phyloP scores from a whole-genome alignment of 1,140 invertebrate species.

The Pararge aegeria region DNA sequence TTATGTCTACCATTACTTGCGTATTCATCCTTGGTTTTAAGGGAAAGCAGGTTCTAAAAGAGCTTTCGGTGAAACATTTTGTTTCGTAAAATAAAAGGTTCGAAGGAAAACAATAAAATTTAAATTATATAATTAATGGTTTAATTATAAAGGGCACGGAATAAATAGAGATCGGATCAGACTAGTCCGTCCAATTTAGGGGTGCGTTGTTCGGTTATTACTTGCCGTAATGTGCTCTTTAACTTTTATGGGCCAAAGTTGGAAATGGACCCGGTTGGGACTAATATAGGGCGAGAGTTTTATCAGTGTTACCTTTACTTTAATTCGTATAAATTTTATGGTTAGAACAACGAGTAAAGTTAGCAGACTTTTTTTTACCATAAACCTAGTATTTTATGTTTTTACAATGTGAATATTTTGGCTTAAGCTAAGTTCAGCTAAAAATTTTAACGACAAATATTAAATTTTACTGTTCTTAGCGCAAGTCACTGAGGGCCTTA shows the following conservation, averaged over 20 bases:
- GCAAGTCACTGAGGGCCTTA: too few species aligned
- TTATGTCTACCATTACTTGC: too few species aligned
- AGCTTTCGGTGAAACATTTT: too few species aligned
- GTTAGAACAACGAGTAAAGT: conserved; percentile 4
- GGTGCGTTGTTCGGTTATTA: conserved; percentile 59
- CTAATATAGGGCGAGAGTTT: conserved; percentile 60
- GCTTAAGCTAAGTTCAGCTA: too few species aligned
- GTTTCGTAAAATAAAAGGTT: too few species aligned
- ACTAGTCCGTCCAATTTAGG: conserved; percentile 51
- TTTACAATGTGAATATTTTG: background rate
- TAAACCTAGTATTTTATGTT: too few species aligned
- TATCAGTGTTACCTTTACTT: conserved; percentile 43
- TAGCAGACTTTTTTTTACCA: background rate
- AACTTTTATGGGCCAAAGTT: conserved; percentile 70
- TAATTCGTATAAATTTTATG: conserved; percentile 27
- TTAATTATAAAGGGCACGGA: conserved; percentile 31
- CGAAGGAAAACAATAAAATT: background rate
- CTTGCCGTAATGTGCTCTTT: conserved; percentile 69
- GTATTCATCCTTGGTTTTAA: too few species aligned
- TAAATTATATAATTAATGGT: conserved; percentile 23
- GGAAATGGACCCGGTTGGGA: conserved; percentile 45
- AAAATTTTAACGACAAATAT: too few species aligned
- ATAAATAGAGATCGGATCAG: conserved; percentile 37
- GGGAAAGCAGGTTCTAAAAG: too few species aligned
- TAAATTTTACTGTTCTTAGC: too few species aligned